Evolutionary conservation across 2,797 vertebrate genomes (phyloP).

Genomic region (Eleutherodactylus coqui): DNA sequence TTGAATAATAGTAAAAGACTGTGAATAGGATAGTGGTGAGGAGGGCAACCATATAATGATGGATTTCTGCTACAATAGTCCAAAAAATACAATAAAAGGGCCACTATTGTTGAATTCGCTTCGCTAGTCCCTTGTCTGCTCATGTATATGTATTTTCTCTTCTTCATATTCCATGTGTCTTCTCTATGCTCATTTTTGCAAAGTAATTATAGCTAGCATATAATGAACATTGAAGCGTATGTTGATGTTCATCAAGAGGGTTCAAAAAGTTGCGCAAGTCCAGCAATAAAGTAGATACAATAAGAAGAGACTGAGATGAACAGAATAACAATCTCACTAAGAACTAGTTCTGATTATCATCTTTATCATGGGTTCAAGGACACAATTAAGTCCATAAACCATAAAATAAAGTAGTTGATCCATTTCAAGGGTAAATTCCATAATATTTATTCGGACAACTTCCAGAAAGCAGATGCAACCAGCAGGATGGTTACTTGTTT

Average conservation of each 20-base stretch:
- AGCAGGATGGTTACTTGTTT: background rate
- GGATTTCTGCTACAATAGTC: background rate
- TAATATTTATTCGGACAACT: background rate
- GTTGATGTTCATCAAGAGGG: background rate
- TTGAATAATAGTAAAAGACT: background rate
- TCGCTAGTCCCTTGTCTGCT: background rate
- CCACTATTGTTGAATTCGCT: background rate
- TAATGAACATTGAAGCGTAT: background rate
- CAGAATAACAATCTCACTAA: background rate
- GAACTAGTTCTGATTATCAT: background rate
- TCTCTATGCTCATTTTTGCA: background rate
- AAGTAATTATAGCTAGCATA: background rate
- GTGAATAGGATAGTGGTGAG: background rate
- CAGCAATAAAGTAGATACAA: no score
- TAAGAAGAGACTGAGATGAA: background rate
- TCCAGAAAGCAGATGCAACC: background rate
- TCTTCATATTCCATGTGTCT: background rate
- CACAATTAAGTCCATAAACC: no score
- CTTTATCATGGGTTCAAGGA: no score
- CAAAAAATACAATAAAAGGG: background rate
- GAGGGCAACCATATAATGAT: background rate
- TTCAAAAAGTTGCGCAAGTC: slow-evolving; percentile 1
- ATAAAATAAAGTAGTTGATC: background rate
- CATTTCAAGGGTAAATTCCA: background rate
- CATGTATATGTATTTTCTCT: background rate